Base-by-base conservation (phyloP, 1,140 invertebrate species). In the Drosophila micromelanica region DNA sequence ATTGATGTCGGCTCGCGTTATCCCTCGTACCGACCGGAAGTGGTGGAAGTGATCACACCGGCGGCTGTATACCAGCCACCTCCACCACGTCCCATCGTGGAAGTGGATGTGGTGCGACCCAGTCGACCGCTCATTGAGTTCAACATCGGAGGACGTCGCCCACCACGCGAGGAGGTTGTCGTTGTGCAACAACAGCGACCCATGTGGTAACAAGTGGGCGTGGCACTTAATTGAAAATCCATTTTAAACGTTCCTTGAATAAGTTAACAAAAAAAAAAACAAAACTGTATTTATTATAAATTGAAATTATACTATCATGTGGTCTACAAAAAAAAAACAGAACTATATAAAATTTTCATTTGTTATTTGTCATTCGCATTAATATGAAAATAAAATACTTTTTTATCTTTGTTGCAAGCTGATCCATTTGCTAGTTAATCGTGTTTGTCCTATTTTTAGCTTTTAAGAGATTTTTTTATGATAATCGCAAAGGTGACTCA, bases 21-120 rank as follows among this genome's bases (percentile, higher is more conserved):
- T 45, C 84, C 73, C 5, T 62, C 73, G 12, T 73, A n/a, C 65
- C 55, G 9, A 38, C 82, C 11, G 61, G 64, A 20, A 61, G 9
- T 64, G 15, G 85, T 89, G 12, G 84, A 89, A 63, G 76, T 89
- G 7, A 46, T 89, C 51, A 67, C 63, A 5, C 82, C 84, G 4
- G 82, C 82, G 1, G 63, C 57, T n/a, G 82, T 87, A 45, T 89
- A 89, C 32, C 84, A 84, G 60, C 84, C 82, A 5, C 82, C 72
- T 2, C 80, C 69, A 3, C 75, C 64, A 43, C 62, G 74, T 9
- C 84, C 84, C 54, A 72, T 89, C 2, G 65, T 89, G 5, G 84
- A 89, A 51, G 84, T 87, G 2, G 84, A 90, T 46, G 84, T 87
- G 63, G 42, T 90, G 51, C 85, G 68, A 2, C 85, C 85, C 13